Conservation (phyloP, 1,140 invertebrate genomes). For the Chelonus insularis region DNA sequence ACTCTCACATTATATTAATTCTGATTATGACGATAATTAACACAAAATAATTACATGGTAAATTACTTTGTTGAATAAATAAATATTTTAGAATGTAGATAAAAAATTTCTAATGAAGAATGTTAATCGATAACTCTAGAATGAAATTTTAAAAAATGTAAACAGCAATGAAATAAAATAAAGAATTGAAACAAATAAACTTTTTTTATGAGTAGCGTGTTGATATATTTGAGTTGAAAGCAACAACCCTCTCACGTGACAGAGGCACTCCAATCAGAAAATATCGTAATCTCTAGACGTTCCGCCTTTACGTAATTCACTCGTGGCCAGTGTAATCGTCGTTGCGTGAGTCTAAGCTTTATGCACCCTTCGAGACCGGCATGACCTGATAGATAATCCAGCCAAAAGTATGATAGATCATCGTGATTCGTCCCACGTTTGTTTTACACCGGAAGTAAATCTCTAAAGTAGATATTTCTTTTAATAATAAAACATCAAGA, state of each 20-base stretch:
- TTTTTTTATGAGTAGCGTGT: slow-evolving; percentile 43
- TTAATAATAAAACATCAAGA: too few relatives aligned
- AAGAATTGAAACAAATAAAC: slow-evolving; percentile 38
- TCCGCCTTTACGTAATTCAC: slow-evolving; percentile 38
- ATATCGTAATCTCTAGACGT: slow-evolving; percentile 37
- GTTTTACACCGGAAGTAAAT: neutral
- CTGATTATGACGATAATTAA: too few relatives aligned
- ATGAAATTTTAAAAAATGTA: too few relatives aligned
- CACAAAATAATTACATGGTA: too few relatives aligned
- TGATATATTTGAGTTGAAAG: slow-evolving; percentile 25
- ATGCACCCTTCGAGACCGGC: neutral
- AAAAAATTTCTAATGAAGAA: too few relatives aligned
- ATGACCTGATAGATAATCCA: slow-evolving; percentile 12
- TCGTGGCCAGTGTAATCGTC: slow-evolving; percentile 34
- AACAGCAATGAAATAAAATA: neutral
- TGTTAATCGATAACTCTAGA: too few relatives aligned
- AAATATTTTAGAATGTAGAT: too few relatives aligned
- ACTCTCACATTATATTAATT: too few relatives aligned
- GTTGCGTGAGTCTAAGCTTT: slow-evolving; percentile 29
- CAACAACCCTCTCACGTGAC: slow-evolving; percentile 26
- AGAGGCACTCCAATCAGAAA: slow-evolving; percentile 33
- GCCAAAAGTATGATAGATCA: slow-evolving; percentile 14
- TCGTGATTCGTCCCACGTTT: neutral
- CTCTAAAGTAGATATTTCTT: neutral
- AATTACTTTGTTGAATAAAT: too few relatives aligned